Evolutionary conservation across 2,888 invertebrate genomes (phyloP), one percentile per base, ranked within the genome.

Genomic region (Nysson spinosus): DNA sequence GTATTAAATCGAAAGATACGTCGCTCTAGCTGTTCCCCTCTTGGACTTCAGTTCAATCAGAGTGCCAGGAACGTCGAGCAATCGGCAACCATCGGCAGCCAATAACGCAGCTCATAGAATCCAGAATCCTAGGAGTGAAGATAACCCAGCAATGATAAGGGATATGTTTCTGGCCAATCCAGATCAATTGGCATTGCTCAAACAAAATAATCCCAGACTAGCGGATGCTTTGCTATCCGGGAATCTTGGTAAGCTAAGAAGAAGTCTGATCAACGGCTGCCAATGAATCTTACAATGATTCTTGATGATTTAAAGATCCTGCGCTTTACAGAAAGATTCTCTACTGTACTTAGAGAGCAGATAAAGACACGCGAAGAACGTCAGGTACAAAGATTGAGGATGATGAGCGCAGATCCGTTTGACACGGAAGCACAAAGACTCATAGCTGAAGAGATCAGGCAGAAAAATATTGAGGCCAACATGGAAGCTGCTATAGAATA

Each of bases 401-500:
- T 98, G 93, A 91, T 98, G 89, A 94, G 93, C 79, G 96, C 97
- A 0, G 95, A 98, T 89, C 98, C 98, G 0, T 98, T 98, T 85
- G 97, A 98, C 88, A 94, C 96, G 0, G 97, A 97, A 87, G 96
- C 97, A 0, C 99, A 99, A 87, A 91, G 94, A 65, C 90, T 97
- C 82, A 98, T 99, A 75, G 98, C 97, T 2, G 97, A 98, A 85
- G 97, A 98, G 88, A 99, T 99, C 69, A 91, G 94, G 77, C 96
- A 95, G 83, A 95, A 97, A 85, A 99, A 99, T 87, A 97, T 99
- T 68, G 96, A 98, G 87, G 96, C 96, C 0, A 98, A 98, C 83
- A 98, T 99, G 98, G 97, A 98, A 85, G 96, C 97, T 0, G 99
- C 99, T 0, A 97, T 99, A 93, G 99, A 99, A 85, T 96, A 96